A percentile compares a stretch with the other conserved stretches of the same genome.
Evolutionary conservation across 2,113 vertebrate species (phyloP).

Genomic region (Plecturocebus donacophilus): DNA sequence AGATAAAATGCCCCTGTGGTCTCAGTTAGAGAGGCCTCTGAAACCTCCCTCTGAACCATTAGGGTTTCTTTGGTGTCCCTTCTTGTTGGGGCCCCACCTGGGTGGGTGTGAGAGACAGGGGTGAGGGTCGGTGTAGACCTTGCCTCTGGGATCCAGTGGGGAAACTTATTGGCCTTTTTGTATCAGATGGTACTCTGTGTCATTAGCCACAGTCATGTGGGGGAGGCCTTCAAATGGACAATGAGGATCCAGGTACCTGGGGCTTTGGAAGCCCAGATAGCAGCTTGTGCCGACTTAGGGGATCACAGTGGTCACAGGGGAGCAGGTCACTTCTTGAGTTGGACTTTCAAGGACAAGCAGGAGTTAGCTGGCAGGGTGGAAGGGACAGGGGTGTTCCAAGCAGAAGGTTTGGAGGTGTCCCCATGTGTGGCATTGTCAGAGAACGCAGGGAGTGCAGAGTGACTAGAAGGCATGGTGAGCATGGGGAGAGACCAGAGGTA

Average conservation of each 20-base stretch:
- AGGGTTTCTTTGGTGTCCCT: not conserved
- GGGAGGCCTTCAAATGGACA: not conserved
- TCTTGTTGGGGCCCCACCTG: not conserved
- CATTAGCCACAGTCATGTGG: not conserved
- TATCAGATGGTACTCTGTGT: not conserved
- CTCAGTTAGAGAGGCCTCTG: not conserved
- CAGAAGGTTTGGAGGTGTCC: not conserved
- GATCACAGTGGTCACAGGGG: not conserved
- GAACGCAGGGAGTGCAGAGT: not conserved
- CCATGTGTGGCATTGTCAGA: not conserved
- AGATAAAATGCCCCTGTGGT: not conserved
- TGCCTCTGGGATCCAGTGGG: not conserved
- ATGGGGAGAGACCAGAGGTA: not conserved
- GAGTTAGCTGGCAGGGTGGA: not conserved
- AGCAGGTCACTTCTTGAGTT: not conserved
- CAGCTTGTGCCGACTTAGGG: not conserved
- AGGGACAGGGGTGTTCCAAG: not conserved
- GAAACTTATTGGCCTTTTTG: not conserved
- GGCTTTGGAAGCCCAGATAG: not conserved
- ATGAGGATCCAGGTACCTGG: not conserved
- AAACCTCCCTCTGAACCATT: not conserved
- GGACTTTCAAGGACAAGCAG: not conserved
- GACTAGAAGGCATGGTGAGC: not conserved
- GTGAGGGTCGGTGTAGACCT: not conserved
- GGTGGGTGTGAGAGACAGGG: not conserved